Base-by-base conservation (phyloP, 2,888 invertebrate genomes). In the Cancer borealis region DNA sequence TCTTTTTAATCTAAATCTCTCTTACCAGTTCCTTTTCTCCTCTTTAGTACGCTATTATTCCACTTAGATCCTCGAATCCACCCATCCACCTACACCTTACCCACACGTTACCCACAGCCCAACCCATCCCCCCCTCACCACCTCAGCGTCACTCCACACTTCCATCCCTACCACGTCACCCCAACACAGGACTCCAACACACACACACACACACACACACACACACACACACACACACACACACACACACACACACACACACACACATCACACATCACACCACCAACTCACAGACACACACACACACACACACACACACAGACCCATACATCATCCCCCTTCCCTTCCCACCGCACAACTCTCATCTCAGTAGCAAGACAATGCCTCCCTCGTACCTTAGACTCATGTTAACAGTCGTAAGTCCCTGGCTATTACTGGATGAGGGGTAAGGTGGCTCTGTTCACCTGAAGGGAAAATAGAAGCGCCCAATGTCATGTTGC, bases 401-500 rank as follows among this genome's bases (percentile, higher is more conserved):
- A 26, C 79, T 79, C 79, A 30, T 79, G 79, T 79, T 79, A 79
- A 79, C 79, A 79, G 30, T 79, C 79, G 79, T 79, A 79, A 79
- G 79, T 79, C 79, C 2, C 26, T 79, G 10, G 79, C 79, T 30
- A 79, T 79, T 79, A 79, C 30, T 79, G 79, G 79, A 30, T 79
- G 79, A 79, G 30, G 79, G 79, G 79, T 30, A 30, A 79, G 79
- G 79, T 79, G 79, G 79, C 79, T 30, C 79, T 30, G 79, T 30
- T 79, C 30, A 79, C 79, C 79, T 79, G 79, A 79, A 79, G 30
- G 79, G 91, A 91, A 91, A 91, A 91, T 91, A 66, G 91, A 91
- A 91, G 91, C 91, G 91, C 66, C 45, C 66, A 26, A 66, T 30
- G 26, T 66, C 91, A 66, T 91, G 91, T 91, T 66, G 45, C 60